Percentiles rank a stretch among this genome's conserved stretches.
phyloP scores from a whole-genome alignment of 2,113 vertebrate species.

The Elgaria multicarinata region DNA sequence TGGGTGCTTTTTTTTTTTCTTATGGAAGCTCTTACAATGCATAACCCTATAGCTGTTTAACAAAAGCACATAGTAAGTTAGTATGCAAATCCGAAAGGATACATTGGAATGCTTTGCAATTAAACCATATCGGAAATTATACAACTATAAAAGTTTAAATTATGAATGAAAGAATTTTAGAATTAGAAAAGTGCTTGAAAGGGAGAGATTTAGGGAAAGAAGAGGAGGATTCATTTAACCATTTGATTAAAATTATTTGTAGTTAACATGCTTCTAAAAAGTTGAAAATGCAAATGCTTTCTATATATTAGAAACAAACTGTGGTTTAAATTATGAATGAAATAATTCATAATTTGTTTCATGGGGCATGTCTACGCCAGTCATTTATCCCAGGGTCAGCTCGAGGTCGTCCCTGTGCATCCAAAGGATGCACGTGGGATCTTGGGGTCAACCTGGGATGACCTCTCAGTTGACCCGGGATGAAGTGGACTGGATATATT shows the following conservation, averaged over 20 bases:
- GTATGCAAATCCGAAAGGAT: not conserved
- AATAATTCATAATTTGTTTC: too few species aligned
- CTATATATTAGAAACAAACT: too few species aligned
- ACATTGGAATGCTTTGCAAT: not conserved
- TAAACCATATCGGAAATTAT: not conserved
- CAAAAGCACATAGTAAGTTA: slow-evolving; percentile 2
- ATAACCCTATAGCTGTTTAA: not conserved
- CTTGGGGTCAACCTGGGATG: too few species aligned
- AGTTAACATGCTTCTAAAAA: not conserved
- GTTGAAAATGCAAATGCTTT: not conserved
- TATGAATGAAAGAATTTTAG: not conserved
- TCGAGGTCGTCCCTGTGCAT: too few species aligned
- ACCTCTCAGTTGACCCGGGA: too few species aligned
- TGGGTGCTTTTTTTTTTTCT: not conserved
- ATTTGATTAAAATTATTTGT: not conserved
- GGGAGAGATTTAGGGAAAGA: not conserved
- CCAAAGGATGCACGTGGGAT: too few species aligned
- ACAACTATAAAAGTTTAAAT: not conserved
- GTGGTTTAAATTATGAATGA: too few species aligned
- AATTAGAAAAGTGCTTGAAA: not conserved
- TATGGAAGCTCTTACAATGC: not conserved
- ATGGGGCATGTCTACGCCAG: too few species aligned
- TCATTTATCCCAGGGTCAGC: too few species aligned
- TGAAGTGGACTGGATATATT: too few species aligned
- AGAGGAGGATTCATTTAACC: fast-evolving